Percentiles rank a stretch among this genome's conserved stretches.
phyloP scores from a whole-genome alignment of 1,140 invertebrate genomes.

The Lanistes nyassanus region DNA sequence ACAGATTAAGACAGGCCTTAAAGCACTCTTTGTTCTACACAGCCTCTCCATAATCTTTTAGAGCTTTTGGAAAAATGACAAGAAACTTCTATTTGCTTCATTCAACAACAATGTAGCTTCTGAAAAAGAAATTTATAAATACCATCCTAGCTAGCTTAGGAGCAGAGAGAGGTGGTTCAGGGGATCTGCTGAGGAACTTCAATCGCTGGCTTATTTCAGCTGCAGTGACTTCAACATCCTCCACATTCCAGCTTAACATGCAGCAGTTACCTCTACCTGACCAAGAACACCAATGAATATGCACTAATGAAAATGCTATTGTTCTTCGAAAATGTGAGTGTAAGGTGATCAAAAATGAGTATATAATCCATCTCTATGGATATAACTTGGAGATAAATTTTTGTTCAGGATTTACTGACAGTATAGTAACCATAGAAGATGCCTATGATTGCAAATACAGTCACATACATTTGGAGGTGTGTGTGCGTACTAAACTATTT shows the following conservation, averaged over 20 bases:
- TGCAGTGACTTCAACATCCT: neutral
- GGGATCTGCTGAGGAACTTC: conserved; percentile 8
- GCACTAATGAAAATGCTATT: neutral
- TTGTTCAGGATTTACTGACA: neutral
- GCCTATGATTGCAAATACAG: neutral
- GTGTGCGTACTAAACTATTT: neutral
- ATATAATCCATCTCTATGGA: neutral
- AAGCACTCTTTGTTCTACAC: too few relatives aligned
- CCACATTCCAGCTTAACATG: neutral
- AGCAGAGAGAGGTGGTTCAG: conserved; percentile 4
- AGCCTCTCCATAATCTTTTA: too few relatives aligned
- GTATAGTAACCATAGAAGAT: too few relatives aligned
- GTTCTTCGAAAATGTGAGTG: neutral
- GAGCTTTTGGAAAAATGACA: too few relatives aligned
- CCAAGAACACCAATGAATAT: neutral
- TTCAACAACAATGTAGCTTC: too few relatives aligned
- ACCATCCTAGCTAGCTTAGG: conserved; percentile 16
- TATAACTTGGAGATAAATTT: neutral
- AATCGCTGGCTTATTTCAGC: conserved; percentile 14
- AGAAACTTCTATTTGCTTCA: too few relatives aligned
- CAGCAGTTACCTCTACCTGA: neutral
- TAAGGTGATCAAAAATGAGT: neutral
- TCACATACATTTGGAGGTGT: neutral
- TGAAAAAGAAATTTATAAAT: neutral
- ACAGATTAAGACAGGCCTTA: too few relatives aligned